These are phyloP conservation scores for Acleris holmiana DNA, from an alignment of 2,888 invertebrate species.

Conservation along the genomic window DNA sequence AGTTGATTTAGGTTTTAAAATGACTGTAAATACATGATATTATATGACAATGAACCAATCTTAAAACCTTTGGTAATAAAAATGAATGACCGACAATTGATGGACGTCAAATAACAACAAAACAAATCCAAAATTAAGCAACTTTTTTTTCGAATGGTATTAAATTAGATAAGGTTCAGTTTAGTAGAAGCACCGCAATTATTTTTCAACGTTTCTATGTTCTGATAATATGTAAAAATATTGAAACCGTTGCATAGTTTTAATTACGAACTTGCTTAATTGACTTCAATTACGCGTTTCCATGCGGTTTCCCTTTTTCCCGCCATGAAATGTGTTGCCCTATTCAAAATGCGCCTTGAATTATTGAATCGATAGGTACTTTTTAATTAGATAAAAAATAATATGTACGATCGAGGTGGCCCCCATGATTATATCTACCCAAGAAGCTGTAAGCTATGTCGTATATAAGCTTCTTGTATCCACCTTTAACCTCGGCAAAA, in stretches of 20 bases:
- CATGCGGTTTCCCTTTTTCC: conserved; percentile 10
- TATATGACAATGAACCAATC: neutral
- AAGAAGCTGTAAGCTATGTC: too few species aligned
- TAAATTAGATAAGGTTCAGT: neutral
- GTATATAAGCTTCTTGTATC: too few species aligned
- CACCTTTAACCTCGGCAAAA: too few species aligned
- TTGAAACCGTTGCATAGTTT: too few species aligned
- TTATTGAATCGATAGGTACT: too few species aligned
- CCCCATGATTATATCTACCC: too few species aligned
- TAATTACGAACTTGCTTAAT: too few species aligned
- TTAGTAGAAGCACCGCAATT: neutral
- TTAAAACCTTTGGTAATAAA: conserved; percentile 5
- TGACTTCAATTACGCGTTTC: too few species aligned
- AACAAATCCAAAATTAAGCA: neutral
- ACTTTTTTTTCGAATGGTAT: neutral
- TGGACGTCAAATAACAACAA: conserved; percentile 1
- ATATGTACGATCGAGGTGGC: too few species aligned
- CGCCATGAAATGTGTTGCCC: conserved; percentile 17
- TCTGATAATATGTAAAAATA: too few species aligned
- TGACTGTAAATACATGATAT: neutral
- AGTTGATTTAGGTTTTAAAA: neutral
- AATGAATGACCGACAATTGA: neutral
- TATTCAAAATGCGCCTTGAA: too few species aligned
- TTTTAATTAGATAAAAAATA: too few species aligned
- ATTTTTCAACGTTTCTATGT: neutral